These are phyloP conservation scores for Vulpes vulpes DNA, from an alignment of 2,113 vertebrate species.

Conservation along the genomic window DNA sequence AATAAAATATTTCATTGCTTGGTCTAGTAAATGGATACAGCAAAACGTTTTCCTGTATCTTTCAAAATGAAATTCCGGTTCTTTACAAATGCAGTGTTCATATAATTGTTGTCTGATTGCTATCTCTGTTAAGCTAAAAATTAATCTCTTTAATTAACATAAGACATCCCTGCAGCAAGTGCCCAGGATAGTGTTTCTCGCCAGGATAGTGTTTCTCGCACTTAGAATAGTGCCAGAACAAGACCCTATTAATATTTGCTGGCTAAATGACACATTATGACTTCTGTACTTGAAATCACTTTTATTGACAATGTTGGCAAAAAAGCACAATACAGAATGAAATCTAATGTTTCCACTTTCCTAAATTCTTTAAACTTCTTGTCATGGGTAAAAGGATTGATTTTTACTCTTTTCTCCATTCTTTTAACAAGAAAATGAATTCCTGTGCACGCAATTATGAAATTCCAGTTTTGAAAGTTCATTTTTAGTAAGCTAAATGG, in stretches of 20 bases:
- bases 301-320: not conserved
- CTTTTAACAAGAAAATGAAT: not conserved
- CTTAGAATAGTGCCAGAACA: not conserved
- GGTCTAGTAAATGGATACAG: not conserved
- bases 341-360: not conserved
- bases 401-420: not conserved
- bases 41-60: not conserved
- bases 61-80: constrained; percentile 12
- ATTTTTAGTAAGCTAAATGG: not conserved
- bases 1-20: not conserved
- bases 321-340: not conserved
- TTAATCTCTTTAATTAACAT: not conserved
- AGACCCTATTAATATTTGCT: not conserved
- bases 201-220: not conserved
- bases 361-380: not conserved
- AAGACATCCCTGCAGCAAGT: not conserved
- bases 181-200: not conserved
- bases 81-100: not conserved
- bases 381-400: not conserved
- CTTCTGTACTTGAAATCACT: not conserved
- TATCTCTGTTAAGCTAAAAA: not conserved
- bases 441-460: not conserved
- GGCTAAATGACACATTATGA: not conserved
- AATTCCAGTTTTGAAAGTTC: constrained; percentile 23
- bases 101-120: not conserved